A percentile compares a stretch with the other conserved stretches of the same genome.
Conservation (phyloP, 2,797 vertebrate genomes). For the Urocyon cinereoargenteus region DNA sequence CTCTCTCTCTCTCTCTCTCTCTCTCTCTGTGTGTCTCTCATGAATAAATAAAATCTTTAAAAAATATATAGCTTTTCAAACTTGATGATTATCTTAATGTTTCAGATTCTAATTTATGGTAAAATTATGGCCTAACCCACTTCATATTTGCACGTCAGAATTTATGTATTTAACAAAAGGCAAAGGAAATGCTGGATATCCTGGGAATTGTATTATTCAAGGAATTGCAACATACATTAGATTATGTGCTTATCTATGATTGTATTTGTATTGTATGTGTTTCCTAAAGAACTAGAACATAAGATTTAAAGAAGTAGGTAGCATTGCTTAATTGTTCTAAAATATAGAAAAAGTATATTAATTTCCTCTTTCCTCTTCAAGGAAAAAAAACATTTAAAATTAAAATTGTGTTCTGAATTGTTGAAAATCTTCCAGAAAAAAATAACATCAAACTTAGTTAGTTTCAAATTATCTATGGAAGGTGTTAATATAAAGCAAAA, state of each 20-base stretch:
- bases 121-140: neutral
- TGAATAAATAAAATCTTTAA: too few relatives aligned
- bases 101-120: neutral
- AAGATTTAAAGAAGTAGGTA: neutral
- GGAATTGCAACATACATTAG: neutral
- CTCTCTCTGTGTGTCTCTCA: too few relatives aligned
- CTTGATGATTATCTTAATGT: constrained; percentile 21
- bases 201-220: neutral
- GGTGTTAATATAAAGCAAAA: constrained; percentile 61
- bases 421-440: constrained; percentile 39
- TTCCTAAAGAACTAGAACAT: neutral
- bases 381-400: constrained; percentile 44
- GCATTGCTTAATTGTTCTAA: neutral
- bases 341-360: neutral
- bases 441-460: constrained; percentile 54
- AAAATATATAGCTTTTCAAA: too few relatives aligned
- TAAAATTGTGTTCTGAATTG: constrained; percentile 14
- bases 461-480: constrained; percentile 59
- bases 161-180: neutral
- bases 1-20: too few relatives aligned
- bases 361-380: neutral
- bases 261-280: neutral
- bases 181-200: neutral
- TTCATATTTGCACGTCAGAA: neutral
- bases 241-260: neutral